phyloP scores from a whole-genome alignment of 2,113 vertebrate genomes.

The Neodon shergylaensis region DNA sequence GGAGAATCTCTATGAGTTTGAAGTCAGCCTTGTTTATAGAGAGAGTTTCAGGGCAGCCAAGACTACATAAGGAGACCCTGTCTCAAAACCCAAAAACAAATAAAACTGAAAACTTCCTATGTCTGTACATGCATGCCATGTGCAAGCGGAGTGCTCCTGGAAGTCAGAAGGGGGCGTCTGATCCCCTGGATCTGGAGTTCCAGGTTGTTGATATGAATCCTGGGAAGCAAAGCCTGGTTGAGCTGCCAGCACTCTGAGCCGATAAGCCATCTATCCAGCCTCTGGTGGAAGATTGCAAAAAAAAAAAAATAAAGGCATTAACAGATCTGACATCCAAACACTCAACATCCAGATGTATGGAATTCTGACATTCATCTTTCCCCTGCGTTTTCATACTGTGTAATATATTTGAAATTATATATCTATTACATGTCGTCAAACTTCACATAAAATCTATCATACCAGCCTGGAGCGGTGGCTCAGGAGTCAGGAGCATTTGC shows the following conservation, averaged over 20 bases:
- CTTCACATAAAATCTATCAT: background rate
- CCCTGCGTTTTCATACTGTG: background rate
- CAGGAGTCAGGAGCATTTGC: background rate
- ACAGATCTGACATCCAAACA: background rate
- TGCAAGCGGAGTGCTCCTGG: background rate
- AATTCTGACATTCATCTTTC: background rate
- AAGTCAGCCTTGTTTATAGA: background rate
- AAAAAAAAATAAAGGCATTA: background rate
- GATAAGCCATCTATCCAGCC: background rate
- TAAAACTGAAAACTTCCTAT: background rate
- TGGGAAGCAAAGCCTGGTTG: background rate
- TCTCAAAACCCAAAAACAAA: background rate
- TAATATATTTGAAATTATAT: background rate
- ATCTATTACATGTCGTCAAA: background rate
- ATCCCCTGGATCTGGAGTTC: background rate
- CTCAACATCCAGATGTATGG: no score
- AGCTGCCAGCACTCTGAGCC: background rate
- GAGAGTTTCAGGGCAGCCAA: background rate
- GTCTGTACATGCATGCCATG: no score
- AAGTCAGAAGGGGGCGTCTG: background rate
- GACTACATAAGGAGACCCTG: background rate
- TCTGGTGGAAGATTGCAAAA: background rate
- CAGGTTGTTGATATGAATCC: no score
- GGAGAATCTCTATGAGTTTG: background rate
- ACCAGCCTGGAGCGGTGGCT: background rate